A percentile compares a stretch with the other conserved stretches of the same genome.
phyloP scores from a whole-genome alignment of 2,888 invertebrate genomes.

The Bembecia ichneumoniformis region DNA sequence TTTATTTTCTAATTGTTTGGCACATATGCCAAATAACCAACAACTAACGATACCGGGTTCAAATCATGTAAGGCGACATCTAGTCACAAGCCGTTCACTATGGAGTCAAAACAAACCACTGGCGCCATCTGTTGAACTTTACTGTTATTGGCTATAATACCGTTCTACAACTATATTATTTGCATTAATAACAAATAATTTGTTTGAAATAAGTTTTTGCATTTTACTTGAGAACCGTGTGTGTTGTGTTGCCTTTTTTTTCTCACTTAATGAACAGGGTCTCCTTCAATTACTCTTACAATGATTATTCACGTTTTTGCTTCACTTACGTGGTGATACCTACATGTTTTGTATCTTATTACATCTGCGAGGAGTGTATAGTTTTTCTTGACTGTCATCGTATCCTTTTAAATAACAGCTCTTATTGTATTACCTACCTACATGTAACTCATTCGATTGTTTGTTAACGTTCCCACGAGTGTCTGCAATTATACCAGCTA shows the following conservation, averaged over 20 bases:
- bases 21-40: too few species aligned
- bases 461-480: constrained; percentile 26
- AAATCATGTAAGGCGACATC: too few species aligned
- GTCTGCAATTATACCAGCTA: constrained; percentile 23
- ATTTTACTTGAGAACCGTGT: constrained; percentile 11
- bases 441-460: background rate
- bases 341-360: background rate
- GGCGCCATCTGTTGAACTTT: too few species aligned
- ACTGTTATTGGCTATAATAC: too few species aligned
- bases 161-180: too few species aligned
- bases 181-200: constrained; percentile 18
- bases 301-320: constrained; percentile 22
- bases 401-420: too few species aligned
- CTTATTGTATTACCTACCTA: background rate
- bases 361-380: background rate
- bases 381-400: too few species aligned
- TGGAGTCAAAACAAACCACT: too few species aligned
- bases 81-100: too few species aligned
- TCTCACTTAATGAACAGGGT: constrained; percentile 24
- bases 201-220: constrained; percentile 23
- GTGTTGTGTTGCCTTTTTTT: constrained; percentile 15
- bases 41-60: too few species aligned
- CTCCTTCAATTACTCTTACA: constrained; percentile 23
- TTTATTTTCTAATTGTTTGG: too few species aligned
- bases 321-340: constrained; percentile 11